These are phyloP conservation scores for Acanthochromis polyacanthus DNA, from an alignment of 2,113 vertebrate species.

Conservation along the genomic window DNA sequence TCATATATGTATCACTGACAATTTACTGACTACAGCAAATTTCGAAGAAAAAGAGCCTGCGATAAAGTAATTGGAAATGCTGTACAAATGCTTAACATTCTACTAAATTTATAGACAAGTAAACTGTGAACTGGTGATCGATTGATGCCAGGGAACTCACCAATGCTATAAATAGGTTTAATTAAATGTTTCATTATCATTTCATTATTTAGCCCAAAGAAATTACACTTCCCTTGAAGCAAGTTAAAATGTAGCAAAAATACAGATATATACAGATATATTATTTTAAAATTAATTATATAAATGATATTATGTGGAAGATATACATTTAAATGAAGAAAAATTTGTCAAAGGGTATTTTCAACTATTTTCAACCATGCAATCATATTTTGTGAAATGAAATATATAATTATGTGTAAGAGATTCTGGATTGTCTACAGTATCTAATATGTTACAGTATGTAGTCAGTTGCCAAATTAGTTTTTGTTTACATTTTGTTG, in stretches of 20 bases:
- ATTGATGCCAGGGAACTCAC: slow-evolving; percentile 39
- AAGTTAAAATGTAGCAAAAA: slow-evolving; percentile 77
- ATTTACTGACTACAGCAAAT: slow-evolving; percentile 23
- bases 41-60: slow-evolving; percentile 19
- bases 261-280: slow-evolving; percentile 50
- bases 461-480: slow-evolving; percentile 30
- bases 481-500: slow-evolving; percentile 55
- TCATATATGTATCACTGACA: slow-evolving; percentile 16
- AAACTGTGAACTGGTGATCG: slow-evolving; percentile 27
- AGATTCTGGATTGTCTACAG: slow-evolving; percentile 41
- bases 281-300: slow-evolving; percentile 58
- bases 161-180: slow-evolving; percentile 29
- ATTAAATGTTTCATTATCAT: slow-evolving; percentile 39
- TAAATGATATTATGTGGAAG: slow-evolving; percentile 27
- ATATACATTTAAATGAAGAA: slow-evolving; percentile 46
- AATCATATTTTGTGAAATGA: slow-evolving; percentile 72
- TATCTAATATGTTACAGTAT: slow-evolving; percentile 48
- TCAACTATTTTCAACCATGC: slow-evolving; percentile 67
- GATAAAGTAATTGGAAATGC: slow-evolving; percentile 49
- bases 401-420: slow-evolving; percentile 62
- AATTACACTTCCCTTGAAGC: slow-evolving; percentile 52
- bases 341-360: slow-evolving; percentile 55
- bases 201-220: slow-evolving; percentile 71
- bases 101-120: slow-evolving; percentile 21
- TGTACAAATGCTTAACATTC: slow-evolving; percentile 57